Conservation (phyloP, 2,797 vertebrate genomes). For the Lophura swinhoii region DNA sequence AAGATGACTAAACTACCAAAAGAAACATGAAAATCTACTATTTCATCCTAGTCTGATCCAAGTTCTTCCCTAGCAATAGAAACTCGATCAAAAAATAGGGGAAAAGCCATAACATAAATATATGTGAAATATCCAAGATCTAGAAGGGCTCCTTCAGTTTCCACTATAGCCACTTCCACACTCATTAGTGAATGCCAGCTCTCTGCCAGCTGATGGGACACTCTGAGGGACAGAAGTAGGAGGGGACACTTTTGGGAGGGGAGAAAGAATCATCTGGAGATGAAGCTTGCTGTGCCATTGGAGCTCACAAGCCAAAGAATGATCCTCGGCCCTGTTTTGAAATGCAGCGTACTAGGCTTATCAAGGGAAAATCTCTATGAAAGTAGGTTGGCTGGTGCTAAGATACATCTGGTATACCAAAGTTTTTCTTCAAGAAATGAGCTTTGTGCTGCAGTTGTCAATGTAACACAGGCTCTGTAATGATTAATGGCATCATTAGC, state of each 20-base stretch:
- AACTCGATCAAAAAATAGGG: background rate
- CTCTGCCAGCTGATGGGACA: too few relatives aligned
- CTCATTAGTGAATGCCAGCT: background rate
- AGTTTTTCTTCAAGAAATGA: constrained; percentile 10
- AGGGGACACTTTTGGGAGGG: background rate
- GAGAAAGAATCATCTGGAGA: background rate
- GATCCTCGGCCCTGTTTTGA: background rate
- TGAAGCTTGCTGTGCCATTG: rapidly evolving
- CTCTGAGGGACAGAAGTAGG: too few relatives aligned
- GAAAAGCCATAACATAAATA: background rate
- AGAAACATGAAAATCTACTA: background rate
- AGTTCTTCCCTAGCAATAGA: background rate
- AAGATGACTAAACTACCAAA: background rate
- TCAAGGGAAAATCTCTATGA: background rate
- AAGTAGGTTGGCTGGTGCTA: background rate
- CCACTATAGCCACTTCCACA: background rate
- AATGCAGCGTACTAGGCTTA: background rate
- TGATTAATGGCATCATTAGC: constrained; percentile 24
- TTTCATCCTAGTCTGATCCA: background rate
- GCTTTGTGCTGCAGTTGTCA: background rate
- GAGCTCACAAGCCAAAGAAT: background rate
- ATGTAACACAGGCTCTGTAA: background rate
- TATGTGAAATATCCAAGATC: background rate
- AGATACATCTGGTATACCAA: background rate
- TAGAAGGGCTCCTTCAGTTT: background rate